Evolutionary conservation across 2,113 vertebrate species (phyloP), one percentile per base, ranked within the genome.

Genomic region (Myotis davidii): DNA sequence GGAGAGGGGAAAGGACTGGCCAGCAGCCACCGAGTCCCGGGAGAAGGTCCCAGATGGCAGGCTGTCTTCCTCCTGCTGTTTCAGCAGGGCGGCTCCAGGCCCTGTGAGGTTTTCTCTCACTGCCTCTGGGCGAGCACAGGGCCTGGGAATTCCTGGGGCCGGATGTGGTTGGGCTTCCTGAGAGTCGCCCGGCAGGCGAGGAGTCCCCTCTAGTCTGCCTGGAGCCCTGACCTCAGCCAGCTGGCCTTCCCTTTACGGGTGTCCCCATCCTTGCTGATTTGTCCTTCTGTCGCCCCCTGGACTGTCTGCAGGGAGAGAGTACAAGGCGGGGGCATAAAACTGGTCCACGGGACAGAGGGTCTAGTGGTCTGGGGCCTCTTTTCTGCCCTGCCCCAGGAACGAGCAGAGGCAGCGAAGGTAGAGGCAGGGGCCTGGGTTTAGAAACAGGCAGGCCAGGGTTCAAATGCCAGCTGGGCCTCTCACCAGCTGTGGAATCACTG

Each of bases 81-180:
- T 94, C 56, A 83, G 37, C 61, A 59, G 18, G 48, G 82, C 7
- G 25, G 65, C 42, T 50, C 59, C 37, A 37, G 48, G 56, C 78
- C 72, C 27, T 34, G 21, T 0, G 2, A 90, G 82, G 8, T 45
- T 88, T 90, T 89, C 23, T 91, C 20, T 90, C 39, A 8, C 27
- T n/a, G 82, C 70, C 76, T 89, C 74, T 90, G 91, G 84, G 32
- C 10, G 25, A 7, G 6, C 82, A 21, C 83, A 82, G 88, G 65
- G 93, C 95, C 97, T 98, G 96, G 95, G 97, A 98, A 96, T 90
- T 94, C 92, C 95, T 97, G 94, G 83, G 76, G 45, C 96, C 59
- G 94, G 96, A 97, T 96, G 86, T 77, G 79, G 65, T 77, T 4
- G 2, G 50, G 89, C 96, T 98, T 97, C 94, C 94, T 97, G 96